A percentile compares a stretch with the other conserved stretches of the same genome.
phyloP scores from a whole-genome alignment of 2,113 vertebrate genomes.

The Aspidoscelis tigris region DNA sequence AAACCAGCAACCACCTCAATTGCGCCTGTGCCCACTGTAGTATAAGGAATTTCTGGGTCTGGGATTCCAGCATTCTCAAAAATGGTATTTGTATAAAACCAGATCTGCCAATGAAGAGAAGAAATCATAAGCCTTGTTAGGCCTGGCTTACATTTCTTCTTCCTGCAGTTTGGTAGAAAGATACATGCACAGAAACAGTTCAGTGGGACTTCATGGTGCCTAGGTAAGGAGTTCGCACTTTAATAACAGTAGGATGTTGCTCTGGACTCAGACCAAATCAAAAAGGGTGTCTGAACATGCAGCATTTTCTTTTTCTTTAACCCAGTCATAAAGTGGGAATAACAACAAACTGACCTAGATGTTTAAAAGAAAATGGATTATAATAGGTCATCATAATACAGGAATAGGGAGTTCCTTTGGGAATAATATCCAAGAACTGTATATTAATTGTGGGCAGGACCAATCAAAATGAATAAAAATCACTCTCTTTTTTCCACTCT shows the following conservation, averaged over 20 bases:
- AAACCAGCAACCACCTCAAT: slow-evolving; percentile 86
- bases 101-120: slow-evolving; percentile 77
- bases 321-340: neutral
- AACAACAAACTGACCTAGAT: neutral
- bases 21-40: slow-evolving; percentile 85
- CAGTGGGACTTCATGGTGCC: neutral
- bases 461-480: neutral
- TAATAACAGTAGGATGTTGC: neutral
- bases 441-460: neutral
- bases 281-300: neutral
- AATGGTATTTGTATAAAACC: slow-evolving; percentile 92
- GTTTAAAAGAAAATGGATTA: neutral
- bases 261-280: neutral
- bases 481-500: neutral
- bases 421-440: neutral
- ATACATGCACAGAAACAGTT: neutral
- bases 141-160: neutral
- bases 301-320: neutral
- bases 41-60: slow-evolving; percentile 82
- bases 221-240: neutral
- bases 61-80: slow-evolving; percentile 84
- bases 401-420: neutral
- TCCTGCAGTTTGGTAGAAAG: neutral
- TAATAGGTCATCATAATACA: neutral
- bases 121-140: accelerated